These are phyloP conservation scores for Sinocyclocheilus anophthalmus DNA, from an alignment of 2,113 vertebrate species.

Conservation along the genomic window DNA sequence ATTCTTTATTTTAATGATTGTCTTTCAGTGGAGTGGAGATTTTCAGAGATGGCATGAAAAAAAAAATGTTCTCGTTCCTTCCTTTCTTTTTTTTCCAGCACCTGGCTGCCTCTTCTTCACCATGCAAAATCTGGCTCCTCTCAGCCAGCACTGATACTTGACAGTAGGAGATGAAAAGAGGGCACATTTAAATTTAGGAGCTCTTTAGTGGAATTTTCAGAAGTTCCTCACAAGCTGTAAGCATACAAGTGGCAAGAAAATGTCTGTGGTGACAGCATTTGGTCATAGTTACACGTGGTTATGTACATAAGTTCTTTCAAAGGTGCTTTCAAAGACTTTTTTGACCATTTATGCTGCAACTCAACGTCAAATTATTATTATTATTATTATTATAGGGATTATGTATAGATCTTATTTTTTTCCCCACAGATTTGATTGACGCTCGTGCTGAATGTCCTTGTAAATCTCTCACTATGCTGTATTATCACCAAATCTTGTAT, in stretches of 20 bases:
- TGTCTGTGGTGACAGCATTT: background rate
- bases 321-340: background rate
- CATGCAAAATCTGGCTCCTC: background rate
- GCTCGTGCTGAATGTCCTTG: no score
- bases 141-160: slow-evolving; percentile 21
- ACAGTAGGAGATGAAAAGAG: slow-evolving; percentile 46
- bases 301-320: background rate
- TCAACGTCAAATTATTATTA: background rate
- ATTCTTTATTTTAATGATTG: slow-evolving; percentile 46
- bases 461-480: no score
- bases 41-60: slow-evolving; percentile 44
- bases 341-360: background rate
- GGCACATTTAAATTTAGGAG: slow-evolving; percentile 29
- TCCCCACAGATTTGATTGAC: background rate
- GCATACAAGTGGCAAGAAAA: background rate
- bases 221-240: background rate
- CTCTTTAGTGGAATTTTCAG: background rate
- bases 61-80: background rate
- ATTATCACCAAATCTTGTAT: no score
- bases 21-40: slow-evolving; percentile 46
- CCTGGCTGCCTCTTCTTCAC: slow-evolving; percentile 33
- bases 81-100: slow-evolving; percentile 10
- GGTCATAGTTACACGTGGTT: background rate
- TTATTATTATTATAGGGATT: background rate
- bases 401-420: background rate